Conservation (phyloP, 1,140 invertebrate species). For the Sitophilus oryzae region DNA sequence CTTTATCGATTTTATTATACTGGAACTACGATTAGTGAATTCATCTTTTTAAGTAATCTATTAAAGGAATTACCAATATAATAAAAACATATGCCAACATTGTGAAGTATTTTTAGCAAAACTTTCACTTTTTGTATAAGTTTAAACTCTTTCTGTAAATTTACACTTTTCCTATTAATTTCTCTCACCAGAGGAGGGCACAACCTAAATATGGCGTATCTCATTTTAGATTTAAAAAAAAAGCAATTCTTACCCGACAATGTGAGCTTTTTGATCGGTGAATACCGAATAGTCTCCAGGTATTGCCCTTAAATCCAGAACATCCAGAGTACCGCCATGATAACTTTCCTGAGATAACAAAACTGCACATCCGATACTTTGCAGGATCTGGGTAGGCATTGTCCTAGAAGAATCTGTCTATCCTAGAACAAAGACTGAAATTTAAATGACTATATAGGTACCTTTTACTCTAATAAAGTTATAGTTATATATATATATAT, state of each 20-base stretch:
- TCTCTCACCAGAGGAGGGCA: no score
- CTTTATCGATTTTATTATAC: no score
- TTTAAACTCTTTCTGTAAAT: no score
- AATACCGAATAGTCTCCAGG: constrained; percentile 63
- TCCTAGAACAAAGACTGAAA: constrained; percentile 47
- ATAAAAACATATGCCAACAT: no score
- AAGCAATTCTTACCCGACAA: constrained; percentile 67
- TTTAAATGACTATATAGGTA: neutral
- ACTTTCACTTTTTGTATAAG: no score
- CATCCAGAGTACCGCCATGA: constrained; percentile 43
- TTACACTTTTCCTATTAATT: no score
- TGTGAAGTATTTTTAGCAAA: no score
- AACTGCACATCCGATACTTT: constrained; percentile 52
- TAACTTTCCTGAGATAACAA: constrained; percentile 51
- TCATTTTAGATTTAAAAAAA: no score
- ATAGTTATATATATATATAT: neutral
- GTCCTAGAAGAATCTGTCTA: constrained; percentile 60
- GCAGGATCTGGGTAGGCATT: constrained; percentile 68
- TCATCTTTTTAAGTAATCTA: no score
- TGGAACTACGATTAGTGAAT: no score
- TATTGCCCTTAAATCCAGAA: constrained; percentile 61
- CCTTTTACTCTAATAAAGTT: neutral
- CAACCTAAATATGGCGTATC: no score
- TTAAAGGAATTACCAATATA: no score
- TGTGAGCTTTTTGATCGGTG: constrained; percentile 62